Evolutionary conservation across 2,113 vertebrate species (phyloP).

Genomic region (Percina caprodes): DNA sequence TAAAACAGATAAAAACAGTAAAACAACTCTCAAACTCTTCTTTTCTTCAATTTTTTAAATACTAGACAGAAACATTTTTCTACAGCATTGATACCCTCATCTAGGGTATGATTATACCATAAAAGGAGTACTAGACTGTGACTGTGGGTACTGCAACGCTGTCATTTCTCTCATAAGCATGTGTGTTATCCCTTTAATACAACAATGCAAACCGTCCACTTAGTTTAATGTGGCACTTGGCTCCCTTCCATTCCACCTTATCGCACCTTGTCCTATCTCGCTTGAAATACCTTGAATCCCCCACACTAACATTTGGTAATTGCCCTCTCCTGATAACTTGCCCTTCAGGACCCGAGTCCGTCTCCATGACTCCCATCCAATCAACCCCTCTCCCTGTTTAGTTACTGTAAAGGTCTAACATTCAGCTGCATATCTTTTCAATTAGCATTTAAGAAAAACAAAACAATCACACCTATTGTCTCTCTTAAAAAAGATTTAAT

Average conservation of each 20-base stretch:
- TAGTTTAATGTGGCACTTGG: conserved; percentile 64
- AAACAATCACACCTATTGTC: conserved; percentile 52
- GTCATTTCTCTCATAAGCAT: not conserved
- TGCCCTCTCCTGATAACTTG: conserved; percentile 47
- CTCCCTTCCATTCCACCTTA: conserved; percentile 57
- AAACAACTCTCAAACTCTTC: not conserved
- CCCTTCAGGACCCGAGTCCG: conserved; percentile 23
- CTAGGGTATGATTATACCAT: not conserved
- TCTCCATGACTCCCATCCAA: conserved; percentile 23
- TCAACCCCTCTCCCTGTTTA: conserved; percentile 15
- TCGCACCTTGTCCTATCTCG: conserved; percentile 44
- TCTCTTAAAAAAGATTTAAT: conserved; percentile 39
- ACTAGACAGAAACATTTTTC: conserved; percentile 2
- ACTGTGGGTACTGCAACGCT: not conserved
- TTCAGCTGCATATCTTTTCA: conserved; percentile 55
- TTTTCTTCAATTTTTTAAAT: no score
- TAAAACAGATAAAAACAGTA: no score
- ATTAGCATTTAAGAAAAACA: conserved; percentile 52
- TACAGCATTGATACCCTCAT: not conserved
- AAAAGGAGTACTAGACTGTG: not conserved
- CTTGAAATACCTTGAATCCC: conserved; percentile 53
- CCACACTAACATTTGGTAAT: conserved; percentile 64
- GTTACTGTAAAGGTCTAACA: conserved; percentile 4
- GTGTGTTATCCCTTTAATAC: conserved; percentile 15
- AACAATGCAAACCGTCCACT: conserved; percentile 49